phyloP scores from a whole-genome alignment of 1,140 invertebrate species.

The Leptinotarsa defecta region DNA sequence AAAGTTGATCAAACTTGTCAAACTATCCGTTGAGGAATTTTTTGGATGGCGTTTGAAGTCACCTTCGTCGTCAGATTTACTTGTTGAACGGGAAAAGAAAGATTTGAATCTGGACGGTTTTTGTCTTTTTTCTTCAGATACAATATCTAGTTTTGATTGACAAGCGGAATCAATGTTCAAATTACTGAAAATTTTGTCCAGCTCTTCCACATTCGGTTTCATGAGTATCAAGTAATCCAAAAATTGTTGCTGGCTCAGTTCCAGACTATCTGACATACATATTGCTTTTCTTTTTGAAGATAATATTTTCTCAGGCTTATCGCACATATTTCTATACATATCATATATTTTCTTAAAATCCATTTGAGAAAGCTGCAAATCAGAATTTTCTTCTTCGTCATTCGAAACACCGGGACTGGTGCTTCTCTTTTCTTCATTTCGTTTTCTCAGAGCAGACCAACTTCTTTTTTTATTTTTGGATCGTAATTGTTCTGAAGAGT shows the following conservation, averaged over 20 bases:
- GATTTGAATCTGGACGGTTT: constrained; percentile 41
- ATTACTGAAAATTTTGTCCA: constrained; percentile 41
- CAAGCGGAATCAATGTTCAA: constrained; percentile 20
- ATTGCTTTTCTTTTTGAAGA: constrained; percentile 34
- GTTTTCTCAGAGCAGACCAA: constrained; percentile 59
- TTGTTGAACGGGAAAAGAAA: constrained; percentile 43
- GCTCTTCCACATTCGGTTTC: constrained; percentile 43
- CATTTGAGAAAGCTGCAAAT: constrained; percentile 28
- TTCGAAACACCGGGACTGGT: constrained; percentile 60
- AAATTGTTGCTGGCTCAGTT: constrained; percentile 46
- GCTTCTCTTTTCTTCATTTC: constrained; percentile 30
- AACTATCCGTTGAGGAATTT: constrained; percentile 43
- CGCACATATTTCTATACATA: constrained; percentile 40
- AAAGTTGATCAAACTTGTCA: constrained; percentile 44
- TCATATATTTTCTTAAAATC: constrained; percentile 40
- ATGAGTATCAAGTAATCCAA: constrained; percentile 47
- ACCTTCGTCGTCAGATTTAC: constrained; percentile 48
- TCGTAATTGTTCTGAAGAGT: constrained; percentile 62
- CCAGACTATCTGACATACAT: constrained; percentile 43
- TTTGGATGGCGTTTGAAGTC: constrained; percentile 35
- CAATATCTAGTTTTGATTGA: constrained; percentile 26
- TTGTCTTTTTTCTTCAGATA: constrained; percentile 41
- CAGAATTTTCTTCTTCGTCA: constrained; percentile 52
- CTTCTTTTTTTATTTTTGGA: constrained; percentile 55
- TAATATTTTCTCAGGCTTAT: constrained; percentile 27